Percentiles rank a stretch among this genome's conserved stretches.
Evolutionary conservation across 1,140 invertebrate genomes (phyloP).

Genomic region (Apocrypta bakeri): DNA sequence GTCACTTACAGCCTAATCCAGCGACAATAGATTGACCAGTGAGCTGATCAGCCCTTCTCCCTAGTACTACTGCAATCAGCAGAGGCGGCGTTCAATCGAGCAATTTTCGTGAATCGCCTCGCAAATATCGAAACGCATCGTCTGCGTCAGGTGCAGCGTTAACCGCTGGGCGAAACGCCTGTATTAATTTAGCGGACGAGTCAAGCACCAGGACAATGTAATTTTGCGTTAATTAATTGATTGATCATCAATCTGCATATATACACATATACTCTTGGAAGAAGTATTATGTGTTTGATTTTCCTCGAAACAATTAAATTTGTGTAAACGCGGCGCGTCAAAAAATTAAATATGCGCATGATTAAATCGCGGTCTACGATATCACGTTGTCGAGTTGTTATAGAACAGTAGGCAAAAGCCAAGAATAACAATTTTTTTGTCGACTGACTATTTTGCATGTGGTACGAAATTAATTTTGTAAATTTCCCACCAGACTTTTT

Average conservation of each 20-base stretch:
- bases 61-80: neutral
- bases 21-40: neutral
- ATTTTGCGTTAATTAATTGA: slow-evolving; percentile 67
- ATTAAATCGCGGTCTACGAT: neutral
- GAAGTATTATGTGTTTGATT: slow-evolving; percentile 52
- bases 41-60: neutral
- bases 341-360: neutral
- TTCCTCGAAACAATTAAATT: slow-evolving; percentile 65
- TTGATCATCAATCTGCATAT: slow-evolving; percentile 63
- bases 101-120: slow-evolving; percentile 2
- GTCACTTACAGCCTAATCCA: neutral
- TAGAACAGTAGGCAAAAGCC: too few species aligned
- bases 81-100: neutral
- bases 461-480: too few species aligned
- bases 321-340: slow-evolving; percentile 54
- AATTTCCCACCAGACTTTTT: too few species aligned
- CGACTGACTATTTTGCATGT: too few species aligned
- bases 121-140: slow-evolving; percentile 3
- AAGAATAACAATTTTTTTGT: too few species aligned
- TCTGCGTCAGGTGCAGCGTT: slow-evolving; percentile 1
- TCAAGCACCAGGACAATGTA: slow-evolving; percentile 53
- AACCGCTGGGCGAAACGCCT: neutral
- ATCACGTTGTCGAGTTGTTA: neutral
- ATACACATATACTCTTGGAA: neutral
- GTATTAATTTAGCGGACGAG: slow-evolving; percentile 19